Evolutionary conservation across 2,888 invertebrate genomes (phyloP), one percentile per base, ranked within the genome.

Genomic region (Epinotia bilunana): DNA sequence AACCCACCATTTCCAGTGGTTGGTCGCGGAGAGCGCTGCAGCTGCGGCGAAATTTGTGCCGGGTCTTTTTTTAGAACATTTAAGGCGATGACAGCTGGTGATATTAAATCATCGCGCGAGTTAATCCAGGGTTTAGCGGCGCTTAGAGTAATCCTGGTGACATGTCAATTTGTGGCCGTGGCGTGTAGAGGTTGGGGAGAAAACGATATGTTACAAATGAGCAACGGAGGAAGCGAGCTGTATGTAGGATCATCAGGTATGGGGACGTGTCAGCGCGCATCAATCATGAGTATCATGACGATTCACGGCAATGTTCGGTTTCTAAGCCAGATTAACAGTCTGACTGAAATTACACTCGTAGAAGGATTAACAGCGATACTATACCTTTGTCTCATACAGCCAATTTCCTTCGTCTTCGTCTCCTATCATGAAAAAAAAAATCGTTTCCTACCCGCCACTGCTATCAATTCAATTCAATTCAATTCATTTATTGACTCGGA

Each of bases 81-180:
- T 83, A 79, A 83, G 83, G 83, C 87, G 91, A 78, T 89, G 92
- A 92, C 92, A 91, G 92, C 90, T 91, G 91, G 83, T 78, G 81
- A 79, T 81, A 79, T 79, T 91, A 90, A 89, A 91, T 92, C 90
- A 90, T 87, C 74, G 79, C 73, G 67, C 72, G 73, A 63, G 60
- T 70, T 83, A 81, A 84, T 80, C 83, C 88, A 80, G 3, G 46
- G 88, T 92, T 90, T 90, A 83, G 74, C 78, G 77, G 79, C 76
- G 84, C 82, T 87, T 84, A 84, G 78, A 71, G 77, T 79, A 80
- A 86, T 86, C 83, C 81, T 76, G 75, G 71, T 78, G 82, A 87
- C 85, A 81, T 80, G 79, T 83, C 83, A 80, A 86, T 85, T 87
- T 88, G 88, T 88, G 88, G 87, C 79, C 79, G 72, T 76, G 70